Evolutionary conservation across 2,888 invertebrate genomes (phyloP), one percentile per base, ranked within the genome.

Genomic region (Falcaria lacertinaria): DNA sequence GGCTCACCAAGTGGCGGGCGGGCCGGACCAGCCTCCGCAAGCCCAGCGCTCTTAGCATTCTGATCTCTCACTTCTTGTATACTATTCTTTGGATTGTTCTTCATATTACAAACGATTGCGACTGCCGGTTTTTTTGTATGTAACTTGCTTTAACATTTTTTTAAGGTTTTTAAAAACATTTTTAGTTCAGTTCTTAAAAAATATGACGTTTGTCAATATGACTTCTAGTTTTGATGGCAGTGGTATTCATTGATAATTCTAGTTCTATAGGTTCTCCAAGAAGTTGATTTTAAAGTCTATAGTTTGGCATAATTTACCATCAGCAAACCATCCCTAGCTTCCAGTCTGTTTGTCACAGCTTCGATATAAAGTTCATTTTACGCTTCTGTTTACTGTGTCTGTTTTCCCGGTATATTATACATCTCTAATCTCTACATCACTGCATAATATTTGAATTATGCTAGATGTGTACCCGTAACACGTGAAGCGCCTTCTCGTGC

Each of bases 1-100:
- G 56, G 2, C 54, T 45, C 15, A 57, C 14, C 14, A 39, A 2
- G 0, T 50, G 16, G 8, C 46, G 41, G 2, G 38, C 34, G 6
- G 19, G 34, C 0, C 39, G 34, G 4, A 64, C 43, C 3, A 64
- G 22, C 36, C 34, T 50, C 41, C 45, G 28, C 28, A 7, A 52
- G n/a, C 43, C 39, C 7, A 33, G 16, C 14, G 15, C 33, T 3
- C 54, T 45, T 41, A 60, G 43, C 65, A 61, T 61, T 46, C 48
- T 48, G 43, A 41, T 15, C 28, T 11, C 28, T 3, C 28, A 28
- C 28, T 28, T 11, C 11, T 22, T 22, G 6, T 28, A 28, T 11
- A 8, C 8, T 28, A 19, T 19, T 4, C 11, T 28, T 28, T 28
- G 28, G 28, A 28, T 2, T 1, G 28, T 11, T 7, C 28, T 7